Evolutionary conservation across 2,888 invertebrate species (phyloP).

Genomic region (Exocentrus adspersus): DNA sequence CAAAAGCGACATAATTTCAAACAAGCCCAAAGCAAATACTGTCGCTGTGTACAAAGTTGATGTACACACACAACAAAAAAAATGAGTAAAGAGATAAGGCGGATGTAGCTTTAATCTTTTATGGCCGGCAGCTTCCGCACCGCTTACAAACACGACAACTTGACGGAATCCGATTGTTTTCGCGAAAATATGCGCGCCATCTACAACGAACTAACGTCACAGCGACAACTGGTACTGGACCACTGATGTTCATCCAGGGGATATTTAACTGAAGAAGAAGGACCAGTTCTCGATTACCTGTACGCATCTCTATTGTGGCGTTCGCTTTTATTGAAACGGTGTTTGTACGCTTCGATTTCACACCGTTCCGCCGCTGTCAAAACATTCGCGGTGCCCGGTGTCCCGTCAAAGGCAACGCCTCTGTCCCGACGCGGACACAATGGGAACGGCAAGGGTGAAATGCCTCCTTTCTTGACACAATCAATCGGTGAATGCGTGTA

Average conservation of each 20-base stretch:
- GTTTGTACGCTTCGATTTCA: conserved; percentile 11
- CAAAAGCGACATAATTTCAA: conserved; percentile 12
- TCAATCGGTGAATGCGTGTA: conserved; percentile 32
- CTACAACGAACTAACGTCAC: too few relatives aligned
- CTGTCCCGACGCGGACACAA: conserved; percentile 8
- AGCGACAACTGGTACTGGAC: too few relatives aligned
- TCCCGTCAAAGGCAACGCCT: background rate
- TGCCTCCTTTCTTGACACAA: conserved; percentile 8
- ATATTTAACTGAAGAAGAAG: too few relatives aligned
- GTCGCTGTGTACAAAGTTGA: conserved; percentile 4
- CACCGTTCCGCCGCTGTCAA: background rate
- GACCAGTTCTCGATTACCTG: too few relatives aligned
- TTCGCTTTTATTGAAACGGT: background rate
- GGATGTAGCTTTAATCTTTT: conserved; percentile 4
- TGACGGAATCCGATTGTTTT: too few relatives aligned
- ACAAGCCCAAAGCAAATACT: conserved; percentile 7
- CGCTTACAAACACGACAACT: background rate
- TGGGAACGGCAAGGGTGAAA: conserved; percentile 14
- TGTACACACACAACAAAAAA: conserved; percentile 16
- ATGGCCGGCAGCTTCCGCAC: background rate
- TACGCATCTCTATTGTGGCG: too few relatives aligned
- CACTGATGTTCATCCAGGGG: too few relatives aligned
- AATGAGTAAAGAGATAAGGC: conserved; percentile 8
- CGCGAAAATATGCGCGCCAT: too few relatives aligned
- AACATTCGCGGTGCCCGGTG: background rate